Conservation (phyloP, 2,888 invertebrate species). For the Eupithecia vulgata region DNA sequence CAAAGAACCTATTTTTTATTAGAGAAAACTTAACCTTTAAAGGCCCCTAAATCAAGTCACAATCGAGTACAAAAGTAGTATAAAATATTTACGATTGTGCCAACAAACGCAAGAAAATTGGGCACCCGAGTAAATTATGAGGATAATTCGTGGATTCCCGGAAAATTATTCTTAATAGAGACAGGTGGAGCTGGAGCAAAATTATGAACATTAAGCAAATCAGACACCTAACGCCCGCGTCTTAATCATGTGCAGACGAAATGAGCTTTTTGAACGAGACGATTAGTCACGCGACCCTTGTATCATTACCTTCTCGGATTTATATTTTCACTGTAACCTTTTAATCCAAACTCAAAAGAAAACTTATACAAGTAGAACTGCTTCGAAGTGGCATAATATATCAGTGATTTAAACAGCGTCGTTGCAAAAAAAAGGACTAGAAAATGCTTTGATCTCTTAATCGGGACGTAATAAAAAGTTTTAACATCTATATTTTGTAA, state of each 20-base stretch:
- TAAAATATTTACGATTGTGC: slow-evolving; percentile 3
- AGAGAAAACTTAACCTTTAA: background rate
- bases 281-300: slow-evolving; percentile 38
- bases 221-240: slow-evolving; percentile 38
- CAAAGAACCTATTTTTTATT: background rate
- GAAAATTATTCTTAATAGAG: slow-evolving; percentile 39
- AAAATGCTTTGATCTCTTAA: too few species aligned
- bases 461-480: too few species aligned
- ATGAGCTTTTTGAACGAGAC: slow-evolving; percentile 36
- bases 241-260: slow-evolving; percentile 44
- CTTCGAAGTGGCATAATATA: background rate
- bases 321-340: slow-evolving; percentile 31
- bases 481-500: too few species aligned
- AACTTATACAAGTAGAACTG: background rate
- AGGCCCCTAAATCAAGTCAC: background rate
- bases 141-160: slow-evolving; percentile 26
- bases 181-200: slow-evolving; percentile 37
- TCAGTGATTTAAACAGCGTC: background rate
- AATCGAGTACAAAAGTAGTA: background rate
- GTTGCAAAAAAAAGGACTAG: background rate
- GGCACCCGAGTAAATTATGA: slow-evolving; percentile 26
- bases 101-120: slow-evolving; percentile 21
- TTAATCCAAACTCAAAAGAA: background rate
- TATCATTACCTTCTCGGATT: slow-evolving; percentile 22
- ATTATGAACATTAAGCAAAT: slow-evolving; percentile 42